Percentiles rank a stretch among this genome's conserved stretches.
Evolutionary conservation across 2,797 vertebrate species (phyloP).

Genomic region (Siniperca scherzeri): DNA sequence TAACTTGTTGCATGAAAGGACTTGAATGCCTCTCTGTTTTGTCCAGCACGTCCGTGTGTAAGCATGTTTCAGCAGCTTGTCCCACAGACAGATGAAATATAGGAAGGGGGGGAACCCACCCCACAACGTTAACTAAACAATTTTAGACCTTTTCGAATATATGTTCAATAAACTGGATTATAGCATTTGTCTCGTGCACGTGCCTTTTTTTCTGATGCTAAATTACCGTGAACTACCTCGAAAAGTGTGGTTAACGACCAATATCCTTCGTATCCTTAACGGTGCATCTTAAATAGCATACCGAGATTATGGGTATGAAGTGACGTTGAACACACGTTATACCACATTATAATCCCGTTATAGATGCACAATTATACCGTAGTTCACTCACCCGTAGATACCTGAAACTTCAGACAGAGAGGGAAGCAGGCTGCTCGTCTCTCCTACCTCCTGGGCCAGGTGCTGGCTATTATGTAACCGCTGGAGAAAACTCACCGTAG

Average conservation of each 20-base stretch:
- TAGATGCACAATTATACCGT: background rate
- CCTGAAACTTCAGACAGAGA: background rate
- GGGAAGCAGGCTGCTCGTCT: rapidly evolving
- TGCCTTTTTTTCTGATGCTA: background rate
- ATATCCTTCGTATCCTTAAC: too few species aligned
- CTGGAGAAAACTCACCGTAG: background rate
- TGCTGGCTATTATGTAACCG: constrained; percentile 9
- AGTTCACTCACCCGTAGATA: constrained; percentile 48
- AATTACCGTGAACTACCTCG: rapidly evolving
- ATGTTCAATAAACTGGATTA: background rate
- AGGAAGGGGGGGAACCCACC: background rate
- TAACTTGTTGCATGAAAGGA: background rate
- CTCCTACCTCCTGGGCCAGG: constrained; percentile 9
- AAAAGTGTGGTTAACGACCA: background rate
- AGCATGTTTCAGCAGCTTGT: background rate
- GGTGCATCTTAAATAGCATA: too few species aligned
- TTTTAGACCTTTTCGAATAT: rapidly evolving
- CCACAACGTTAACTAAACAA: background rate
- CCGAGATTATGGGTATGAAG: rapidly evolving
- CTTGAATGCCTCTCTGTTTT: background rate
- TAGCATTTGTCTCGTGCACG: background rate
- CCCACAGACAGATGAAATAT: background rate
- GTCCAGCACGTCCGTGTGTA: background rate
- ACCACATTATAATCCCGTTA: background rate
- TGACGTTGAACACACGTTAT: background rate